Conservation (phyloP, 1,140 invertebrate species). For the Caerostris extrusa region DNA sequence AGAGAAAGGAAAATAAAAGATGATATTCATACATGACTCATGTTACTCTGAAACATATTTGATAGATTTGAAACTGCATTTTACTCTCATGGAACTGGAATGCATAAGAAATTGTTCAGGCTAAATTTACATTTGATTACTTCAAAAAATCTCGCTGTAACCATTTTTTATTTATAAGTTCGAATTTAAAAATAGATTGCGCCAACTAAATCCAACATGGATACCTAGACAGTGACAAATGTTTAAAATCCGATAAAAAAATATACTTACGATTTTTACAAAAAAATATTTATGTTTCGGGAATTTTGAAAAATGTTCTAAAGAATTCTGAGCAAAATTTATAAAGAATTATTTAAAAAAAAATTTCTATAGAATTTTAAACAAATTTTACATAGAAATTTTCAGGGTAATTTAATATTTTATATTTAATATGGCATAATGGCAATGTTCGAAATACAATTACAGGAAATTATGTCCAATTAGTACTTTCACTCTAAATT, state of each 20-base stretch:
- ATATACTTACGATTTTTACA: no score
- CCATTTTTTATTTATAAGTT: background rate
- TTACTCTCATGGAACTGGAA: background rate
- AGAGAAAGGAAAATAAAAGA: background rate
- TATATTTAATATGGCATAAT: no score
- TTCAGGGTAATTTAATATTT: no score
- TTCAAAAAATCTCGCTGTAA: background rate
- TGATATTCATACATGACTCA: constrained; percentile 5
- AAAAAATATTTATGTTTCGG: no score
- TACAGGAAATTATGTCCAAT: no score
- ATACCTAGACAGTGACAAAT: background rate
- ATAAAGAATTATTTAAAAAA: no score
- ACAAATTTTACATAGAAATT: no score
- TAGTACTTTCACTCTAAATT: no score
- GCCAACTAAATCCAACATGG: background rate
- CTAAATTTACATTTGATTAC: constrained; percentile 36
- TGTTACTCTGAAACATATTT: constrained; percentile 17
- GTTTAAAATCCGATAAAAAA: background rate
- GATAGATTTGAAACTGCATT: background rate
- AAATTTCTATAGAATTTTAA: no score
- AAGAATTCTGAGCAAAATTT: no score
- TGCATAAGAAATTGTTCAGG: background rate
- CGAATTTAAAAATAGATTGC: background rate
- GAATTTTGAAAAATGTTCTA: no score
- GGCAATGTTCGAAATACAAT: no score